A percentile compares a stretch with the other conserved stretches of the same genome.
Conservation (phyloP, 1,140 invertebrate species). For the Anoplophora glabripennis region DNA sequence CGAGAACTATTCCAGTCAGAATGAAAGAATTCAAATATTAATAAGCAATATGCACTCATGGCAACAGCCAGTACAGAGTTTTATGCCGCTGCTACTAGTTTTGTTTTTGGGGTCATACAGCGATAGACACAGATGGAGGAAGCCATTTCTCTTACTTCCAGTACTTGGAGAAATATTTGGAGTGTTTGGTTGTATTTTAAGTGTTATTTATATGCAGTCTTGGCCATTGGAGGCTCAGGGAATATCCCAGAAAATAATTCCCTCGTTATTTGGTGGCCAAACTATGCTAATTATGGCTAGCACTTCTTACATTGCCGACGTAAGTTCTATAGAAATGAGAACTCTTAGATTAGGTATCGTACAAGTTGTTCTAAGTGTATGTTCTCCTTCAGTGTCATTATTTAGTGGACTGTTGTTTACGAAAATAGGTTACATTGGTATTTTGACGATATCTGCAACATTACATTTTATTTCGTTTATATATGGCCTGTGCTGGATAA, state of each 20-base stretch:
- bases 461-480: constrained; percentile 33
- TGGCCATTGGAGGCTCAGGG: constrained; percentile 55
- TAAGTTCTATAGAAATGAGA: constrained; percentile 53
- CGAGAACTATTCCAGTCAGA: constrained; percentile 22
- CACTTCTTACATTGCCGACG: constrained; percentile 59
- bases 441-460: constrained; percentile 32
- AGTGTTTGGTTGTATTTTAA: constrained; percentile 52
- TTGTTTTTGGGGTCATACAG: constrained; percentile 62
- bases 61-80: constrained; percentile 39
- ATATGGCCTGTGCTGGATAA: constrained; percentile 42
- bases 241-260: constrained; percentile 55
- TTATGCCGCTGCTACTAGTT: constrained; percentile 54
- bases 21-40: constrained; percentile 37
- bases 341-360: constrained; percentile 56
- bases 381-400: constrained; percentile 31
- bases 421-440: constrained; percentile 37
- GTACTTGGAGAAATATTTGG: constrained; percentile 43
- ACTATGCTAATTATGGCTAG: constrained; percentile 55
- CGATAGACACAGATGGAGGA: constrained; percentile 55
- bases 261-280: constrained; percentile 56
- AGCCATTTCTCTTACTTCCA: constrained; percentile 34
- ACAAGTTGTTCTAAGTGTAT: constrained; percentile 52
- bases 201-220: constrained; percentile 52
- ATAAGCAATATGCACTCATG: constrained; percentile 40
- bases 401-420: constrained; percentile 42